Base-by-base conservation (phyloP, 2,888 invertebrate genomes). In the Bibio marci region DNA sequence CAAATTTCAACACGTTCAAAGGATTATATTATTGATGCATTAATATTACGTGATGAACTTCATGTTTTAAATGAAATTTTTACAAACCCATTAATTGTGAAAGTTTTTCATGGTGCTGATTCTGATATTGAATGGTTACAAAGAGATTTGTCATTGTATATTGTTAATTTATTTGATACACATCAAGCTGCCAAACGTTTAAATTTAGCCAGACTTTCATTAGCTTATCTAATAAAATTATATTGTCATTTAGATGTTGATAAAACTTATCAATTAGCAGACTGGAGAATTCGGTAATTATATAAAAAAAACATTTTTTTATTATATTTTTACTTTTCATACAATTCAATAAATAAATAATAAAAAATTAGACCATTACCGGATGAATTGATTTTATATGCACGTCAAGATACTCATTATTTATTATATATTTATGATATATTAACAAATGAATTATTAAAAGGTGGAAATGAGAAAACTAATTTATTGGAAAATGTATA, bases 151-250 rank as follows among this genome's bases (percentile, higher is more conserved):
- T 85, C 91, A 0, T 56, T 98, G 2, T 98, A 98, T 56, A 63
- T 98, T 3, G 94, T 98, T 1, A 94, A 95, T 48, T 73, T 98
- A 76, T 95, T 98, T 57, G 98, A 98, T 59, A 98, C 97, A 0
- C 76, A 87, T 54, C 79, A 82, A 54, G 95, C 94, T 0, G 79
- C 88, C 0, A 73, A 78, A 46, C 65, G 73, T 3, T 65, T 97
- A 1, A 70, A 72, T 18, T 66, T 81, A 44, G 64, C 75, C 0
- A 71, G 75, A 13, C 64, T 80, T 2, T 87, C 90, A 4, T 64
- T 88, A 37, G 78, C 85, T 1, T 76, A 76, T 56, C 65, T 98
- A 28, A 65, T 97, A 27, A 67, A 75, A 50, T 67, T 68, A 38
- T 92, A 83, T 57, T 90, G 92, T 54, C 59, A 72, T 32, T 65